Evolutionary conservation across 2,888 invertebrate genomes (phyloP).

Genomic region (Drosophila antonietae): DNA sequence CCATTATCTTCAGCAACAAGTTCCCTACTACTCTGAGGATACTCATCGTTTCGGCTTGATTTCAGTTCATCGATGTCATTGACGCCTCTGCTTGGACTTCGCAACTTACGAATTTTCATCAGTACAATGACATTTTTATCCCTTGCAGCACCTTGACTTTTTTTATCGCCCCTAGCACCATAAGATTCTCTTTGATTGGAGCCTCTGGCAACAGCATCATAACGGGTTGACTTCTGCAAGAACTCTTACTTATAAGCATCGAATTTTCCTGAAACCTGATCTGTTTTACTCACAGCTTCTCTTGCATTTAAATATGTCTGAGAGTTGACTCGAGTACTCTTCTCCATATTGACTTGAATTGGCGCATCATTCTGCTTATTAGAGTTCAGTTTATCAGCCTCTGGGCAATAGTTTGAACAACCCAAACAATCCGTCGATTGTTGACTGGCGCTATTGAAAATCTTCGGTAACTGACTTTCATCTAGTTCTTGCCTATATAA

Average conservation of each 20-base stretch:
- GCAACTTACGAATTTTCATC: neutral
- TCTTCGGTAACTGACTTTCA: neutral
- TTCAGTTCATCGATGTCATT: neutral
- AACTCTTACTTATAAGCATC: neutral
- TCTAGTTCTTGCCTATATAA: slow-evolving; percentile 26
- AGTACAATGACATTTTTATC: neutral
- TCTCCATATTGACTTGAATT: neutral
- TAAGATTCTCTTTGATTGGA: neutral
- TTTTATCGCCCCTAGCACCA: too few species aligned
- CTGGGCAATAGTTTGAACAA: too few species aligned
- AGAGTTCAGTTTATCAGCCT: neutral
- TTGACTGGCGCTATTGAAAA: neutral
- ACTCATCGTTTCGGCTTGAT: too few species aligned
- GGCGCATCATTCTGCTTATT: neutral
- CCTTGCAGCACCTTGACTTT: too few species aligned
- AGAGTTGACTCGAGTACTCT: neutral
- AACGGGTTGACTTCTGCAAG: neutral
- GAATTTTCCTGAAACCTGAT: neutral
- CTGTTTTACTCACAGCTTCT: neutral
- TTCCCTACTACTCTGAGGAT: neutral
- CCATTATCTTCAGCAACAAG: neutral
- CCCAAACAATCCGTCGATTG: neutral
- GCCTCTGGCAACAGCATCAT: neutral
- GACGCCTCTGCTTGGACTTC: neutral
- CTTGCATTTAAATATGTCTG: neutral